Base-by-base conservation (phyloP, 1,140 invertebrate genomes). In the Elysia chlorotica region DNA sequence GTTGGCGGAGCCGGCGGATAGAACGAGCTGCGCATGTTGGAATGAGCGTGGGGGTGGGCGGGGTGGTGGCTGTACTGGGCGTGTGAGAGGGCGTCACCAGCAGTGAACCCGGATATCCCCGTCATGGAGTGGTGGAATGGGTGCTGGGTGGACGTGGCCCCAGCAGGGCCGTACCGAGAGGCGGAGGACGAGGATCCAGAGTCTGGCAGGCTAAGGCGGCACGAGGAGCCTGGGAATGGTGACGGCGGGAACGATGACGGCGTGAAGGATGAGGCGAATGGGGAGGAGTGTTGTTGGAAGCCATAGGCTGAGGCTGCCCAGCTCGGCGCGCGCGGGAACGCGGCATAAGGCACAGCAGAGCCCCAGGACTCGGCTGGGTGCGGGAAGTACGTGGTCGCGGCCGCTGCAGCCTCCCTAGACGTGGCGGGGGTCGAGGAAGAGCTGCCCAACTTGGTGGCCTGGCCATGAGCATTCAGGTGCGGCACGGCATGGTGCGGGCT, bases 1-100 rank as follows among this genome's bases (percentile, higher is more conserved):
- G n/a, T n/a, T 19, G 63, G 76, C 14, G 76, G 76, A 53, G 76
- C 57, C 19, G 74, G 61, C 28, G 76, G 69, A 66, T 77, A 77
- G 65, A 77, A 77, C 25, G 76, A 37, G 4, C 69, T 25, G 30
- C 73, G 57, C 56, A 74, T 59, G 35, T 61, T 70, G 2, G 41
- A 21, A 28, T 68, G 41, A n/a, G n/a, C n/a, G 28, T 19, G 17
- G 25, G 56, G 6, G 48, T 30, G 17, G n/a, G 68, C 68, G 54
- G 38, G 66, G 53, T 71, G n/a, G 57, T 31, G n/a, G 54, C 56
- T 41, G 56, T 30, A 2, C 59, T n/a, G 35, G 33, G 35, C 56
- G 35, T 67, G 66, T 54, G 61, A 28, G n/a, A n/a, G n/a, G n/a
- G n/a, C n/a, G n/a, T n/a, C n/a, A n/a, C n/a, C n/a, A n/a, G n/a